A percentile compares a stretch with the other conserved stretches of the same genome.
These are phyloP conservation scores for Pollenia amentaria DNA, from an alignment of 2,888 invertebrate species.

Conservation along the genomic window DNA sequence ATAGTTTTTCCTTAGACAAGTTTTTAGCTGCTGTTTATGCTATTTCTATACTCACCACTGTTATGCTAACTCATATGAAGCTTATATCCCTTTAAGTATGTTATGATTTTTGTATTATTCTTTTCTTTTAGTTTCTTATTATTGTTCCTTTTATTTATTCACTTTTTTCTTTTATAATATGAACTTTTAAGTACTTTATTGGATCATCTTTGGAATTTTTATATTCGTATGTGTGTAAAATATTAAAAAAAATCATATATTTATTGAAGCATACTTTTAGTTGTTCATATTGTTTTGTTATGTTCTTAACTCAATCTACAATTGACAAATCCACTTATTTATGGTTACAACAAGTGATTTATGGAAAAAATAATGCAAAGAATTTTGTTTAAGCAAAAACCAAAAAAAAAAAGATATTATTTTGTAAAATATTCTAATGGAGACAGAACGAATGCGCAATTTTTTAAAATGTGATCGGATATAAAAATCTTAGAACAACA, in stretches of 20 bases:
- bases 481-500: too few species aligned
- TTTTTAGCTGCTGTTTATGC: neutral
- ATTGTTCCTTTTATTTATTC: conserved; percentile 6
- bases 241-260: conserved; percentile 19
- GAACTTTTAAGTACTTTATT: conserved; percentile 80
- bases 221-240: conserved; percentile 54
- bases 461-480: too few species aligned
- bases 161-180: conserved; percentile 21
- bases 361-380: conserved; percentile 3
- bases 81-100: conserved; percentile 75
- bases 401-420: neutral
- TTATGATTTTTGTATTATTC: conserved; percentile 67
- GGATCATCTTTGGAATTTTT: conserved; percentile 78
- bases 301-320: conserved; percentile 57
- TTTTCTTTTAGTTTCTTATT: conserved; percentile 47
- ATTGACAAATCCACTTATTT: conserved; percentile 71
- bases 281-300: conserved; percentile 41
- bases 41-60: conserved; percentile 23
- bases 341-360: conserved; percentile 71
- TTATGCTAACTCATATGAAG: neutral
- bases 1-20: too few species aligned
- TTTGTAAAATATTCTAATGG: too few species aligned
- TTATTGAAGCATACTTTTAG: conserved; percentile 67
- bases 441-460: too few species aligned
- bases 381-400: conserved; percentile 2